These are phyloP conservation scores for Camponotus floridanus DNA, from an alignment of 1,140 invertebrate species.

Conservation along the genomic window DNA sequence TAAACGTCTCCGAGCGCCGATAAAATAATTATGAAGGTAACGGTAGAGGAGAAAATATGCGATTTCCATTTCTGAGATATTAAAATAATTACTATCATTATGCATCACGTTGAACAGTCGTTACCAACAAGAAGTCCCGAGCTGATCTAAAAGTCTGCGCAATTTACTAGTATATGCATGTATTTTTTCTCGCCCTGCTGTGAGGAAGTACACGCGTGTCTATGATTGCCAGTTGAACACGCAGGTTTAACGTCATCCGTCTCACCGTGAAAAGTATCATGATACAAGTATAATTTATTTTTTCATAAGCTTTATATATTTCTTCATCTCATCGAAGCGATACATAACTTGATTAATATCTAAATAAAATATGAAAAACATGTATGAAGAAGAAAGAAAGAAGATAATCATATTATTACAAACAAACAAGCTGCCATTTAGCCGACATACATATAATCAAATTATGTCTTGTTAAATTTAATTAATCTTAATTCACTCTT, in stretches of 20 bases:
- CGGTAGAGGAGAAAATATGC: slow-evolving; percentile 40
- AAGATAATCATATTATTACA: not conserved
- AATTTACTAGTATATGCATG: slow-evolving; percentile 49
- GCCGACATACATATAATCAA: too few relatives aligned
- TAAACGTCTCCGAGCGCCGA: slow-evolving; percentile 28
- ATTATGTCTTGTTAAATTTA: not conserved
- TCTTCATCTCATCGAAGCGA: not conserved
- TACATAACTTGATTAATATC: slow-evolving; percentile 2
- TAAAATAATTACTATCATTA: slow-evolving; percentile 64
- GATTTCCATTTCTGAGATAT: slow-evolving; percentile 40
- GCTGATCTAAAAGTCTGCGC: slow-evolving; percentile 62
- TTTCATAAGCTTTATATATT: slow-evolving; percentile 1
- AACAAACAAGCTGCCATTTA: not conserved
- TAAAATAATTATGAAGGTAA: slow-evolving; percentile 52
- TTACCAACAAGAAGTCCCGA: slow-evolving; percentile 41
- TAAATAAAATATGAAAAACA: not conserved
- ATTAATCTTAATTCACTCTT: not conserved
- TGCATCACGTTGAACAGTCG: slow-evolving; percentile 3
- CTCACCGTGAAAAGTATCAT: slow-evolving; percentile 29
- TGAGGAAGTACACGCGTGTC: slow-evolving; percentile 48
- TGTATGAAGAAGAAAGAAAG: too few relatives aligned
- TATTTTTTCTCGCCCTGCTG: slow-evolving; percentile 9
- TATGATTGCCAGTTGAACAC: slow-evolving; percentile 56
- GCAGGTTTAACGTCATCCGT: slow-evolving; percentile 45
- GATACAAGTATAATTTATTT: slow-evolving; percentile 46